Evolutionary conservation across 2,113 vertebrate genomes (phyloP).

Genomic region (Leucopternis melanops): DNA sequence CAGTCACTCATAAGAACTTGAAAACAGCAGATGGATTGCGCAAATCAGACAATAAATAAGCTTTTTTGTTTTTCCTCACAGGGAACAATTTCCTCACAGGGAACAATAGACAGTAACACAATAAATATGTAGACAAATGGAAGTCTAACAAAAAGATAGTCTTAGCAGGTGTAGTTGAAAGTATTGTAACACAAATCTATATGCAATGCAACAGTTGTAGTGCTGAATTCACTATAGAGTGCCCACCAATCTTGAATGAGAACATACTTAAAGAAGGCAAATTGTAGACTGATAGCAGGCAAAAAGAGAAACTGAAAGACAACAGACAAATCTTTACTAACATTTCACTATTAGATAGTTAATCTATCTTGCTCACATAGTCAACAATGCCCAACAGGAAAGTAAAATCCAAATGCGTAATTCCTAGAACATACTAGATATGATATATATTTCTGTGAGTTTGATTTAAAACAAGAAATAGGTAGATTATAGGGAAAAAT

Average conservation of each 20-base stretch:
- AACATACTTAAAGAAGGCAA: neutral
- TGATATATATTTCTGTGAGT: neutral
- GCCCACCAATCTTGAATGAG: neutral
- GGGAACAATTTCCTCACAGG: neutral
- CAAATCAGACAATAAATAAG: neutral
- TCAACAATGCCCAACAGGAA: neutral
- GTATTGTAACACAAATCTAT: neutral
- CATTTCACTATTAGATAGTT: neutral
- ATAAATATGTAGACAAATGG: neutral
- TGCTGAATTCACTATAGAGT: neutral
- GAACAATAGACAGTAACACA: neutral
- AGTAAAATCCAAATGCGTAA: neutral
- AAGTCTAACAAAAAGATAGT: neutral
- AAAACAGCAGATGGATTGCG: neutral
- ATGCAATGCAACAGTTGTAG: neutral
- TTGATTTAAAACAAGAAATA: neutral
- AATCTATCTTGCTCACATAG: neutral
- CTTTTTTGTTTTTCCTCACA: neutral
- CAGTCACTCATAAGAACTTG: neutral
- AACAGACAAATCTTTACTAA: neutral
- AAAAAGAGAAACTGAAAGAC: neutral
- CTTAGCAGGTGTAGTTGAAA: neutral
- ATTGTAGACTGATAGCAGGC: neutral
- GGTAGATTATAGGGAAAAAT: neutral
- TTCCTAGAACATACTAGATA: neutral